These are phyloP conservation scores for Baronia brevicornis DNA, from an alignment of 2,888 invertebrate species.

Conservation along the genomic window DNA sequence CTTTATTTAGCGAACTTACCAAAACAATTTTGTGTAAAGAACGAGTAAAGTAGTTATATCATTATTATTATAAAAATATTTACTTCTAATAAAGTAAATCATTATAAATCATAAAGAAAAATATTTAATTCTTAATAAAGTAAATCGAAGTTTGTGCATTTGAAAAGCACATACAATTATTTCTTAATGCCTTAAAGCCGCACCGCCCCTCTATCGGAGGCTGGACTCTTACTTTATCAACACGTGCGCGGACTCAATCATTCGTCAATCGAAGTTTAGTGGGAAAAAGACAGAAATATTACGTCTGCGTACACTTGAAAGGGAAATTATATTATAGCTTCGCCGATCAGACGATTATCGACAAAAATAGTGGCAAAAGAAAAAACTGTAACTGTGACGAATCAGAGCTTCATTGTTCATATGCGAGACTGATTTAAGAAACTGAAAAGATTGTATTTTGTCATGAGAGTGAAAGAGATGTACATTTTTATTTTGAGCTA, in stretches of 20 bases:
- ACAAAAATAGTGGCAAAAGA: conserved; percentile 46
- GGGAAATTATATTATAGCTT: conserved; percentile 39
- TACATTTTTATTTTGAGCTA: conserved; percentile 36
- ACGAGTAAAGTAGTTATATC: too few species aligned
- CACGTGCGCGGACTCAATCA: conserved; percentile 56
- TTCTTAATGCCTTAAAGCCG: conserved; percentile 24
- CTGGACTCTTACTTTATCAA: conserved; percentile 50
- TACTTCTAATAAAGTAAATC: too few species aligned
- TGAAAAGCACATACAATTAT: conserved; percentile 20
- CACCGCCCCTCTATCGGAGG: conserved; percentile 38
- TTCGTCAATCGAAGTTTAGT: conserved; percentile 56
- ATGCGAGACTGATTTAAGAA: conserved; percentile 33
- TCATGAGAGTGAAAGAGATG: conserved; percentile 43
- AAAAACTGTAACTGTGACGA: conserved; percentile 45
- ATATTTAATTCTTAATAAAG: too few species aligned
- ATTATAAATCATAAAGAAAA: too few species aligned
- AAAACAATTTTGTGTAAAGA: too few species aligned
- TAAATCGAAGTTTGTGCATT: too few species aligned
- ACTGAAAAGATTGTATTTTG: conserved; percentile 29
- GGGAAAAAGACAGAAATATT: conserved; percentile 52
- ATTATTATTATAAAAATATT: too few species aligned
- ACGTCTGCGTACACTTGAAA: conserved; percentile 33
- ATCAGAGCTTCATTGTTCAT: conserved; percentile 29
- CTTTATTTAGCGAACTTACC: too few species aligned
- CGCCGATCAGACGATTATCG: conserved; percentile 44